These are phyloP conservation scores for Andrena haemorrhoa DNA, from an alignment of 2,888 invertebrate species.

Conservation along the genomic window DNA sequence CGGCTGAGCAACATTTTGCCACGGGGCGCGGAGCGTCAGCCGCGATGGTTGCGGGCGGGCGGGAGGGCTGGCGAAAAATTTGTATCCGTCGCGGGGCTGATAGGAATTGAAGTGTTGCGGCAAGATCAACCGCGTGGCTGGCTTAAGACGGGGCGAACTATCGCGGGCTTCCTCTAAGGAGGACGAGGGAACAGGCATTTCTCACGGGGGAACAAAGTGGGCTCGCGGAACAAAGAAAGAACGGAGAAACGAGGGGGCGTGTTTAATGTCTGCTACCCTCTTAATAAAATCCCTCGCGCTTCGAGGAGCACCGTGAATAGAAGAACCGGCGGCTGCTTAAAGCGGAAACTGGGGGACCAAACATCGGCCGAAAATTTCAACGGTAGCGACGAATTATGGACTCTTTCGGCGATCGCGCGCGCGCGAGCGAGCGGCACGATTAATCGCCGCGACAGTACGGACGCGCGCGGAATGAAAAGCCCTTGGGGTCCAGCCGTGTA, in stretches of 20 bases:
- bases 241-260: constrained; percentile 67
- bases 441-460: constrained; percentile 15
- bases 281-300: constrained; percentile 79
- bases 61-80: constrained; percentile 30
- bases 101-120: constrained; percentile 21
- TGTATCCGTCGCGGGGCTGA: constrained; percentile 43
- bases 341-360: constrained; percentile 22
- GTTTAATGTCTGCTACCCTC: constrained; percentile 76
- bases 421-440: constrained; percentile 25
- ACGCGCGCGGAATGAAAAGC: constrained; percentile 11
- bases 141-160: constrained; percentile 3
- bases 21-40: not conserved
- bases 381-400: constrained; percentile 38
- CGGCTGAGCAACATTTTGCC: constrained; percentile 26
- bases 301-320: constrained; percentile 77
- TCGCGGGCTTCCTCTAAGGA: constrained; percentile 4
- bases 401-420: constrained; percentile 24
- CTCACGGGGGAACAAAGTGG: constrained; percentile 31
- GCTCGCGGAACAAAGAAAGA: constrained; percentile 41
- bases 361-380: constrained; percentile 35
- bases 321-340: constrained; percentile 53
- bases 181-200: constrained; percentile 22
- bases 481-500: not conserved
- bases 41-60: not conserved
- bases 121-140: constrained; percentile 27